Evolutionary conservation across 2,797 vertebrate genomes (phyloP), one percentile per base, ranked within the genome.

Genomic region (Kryptopterus vitreolus): DNA sequence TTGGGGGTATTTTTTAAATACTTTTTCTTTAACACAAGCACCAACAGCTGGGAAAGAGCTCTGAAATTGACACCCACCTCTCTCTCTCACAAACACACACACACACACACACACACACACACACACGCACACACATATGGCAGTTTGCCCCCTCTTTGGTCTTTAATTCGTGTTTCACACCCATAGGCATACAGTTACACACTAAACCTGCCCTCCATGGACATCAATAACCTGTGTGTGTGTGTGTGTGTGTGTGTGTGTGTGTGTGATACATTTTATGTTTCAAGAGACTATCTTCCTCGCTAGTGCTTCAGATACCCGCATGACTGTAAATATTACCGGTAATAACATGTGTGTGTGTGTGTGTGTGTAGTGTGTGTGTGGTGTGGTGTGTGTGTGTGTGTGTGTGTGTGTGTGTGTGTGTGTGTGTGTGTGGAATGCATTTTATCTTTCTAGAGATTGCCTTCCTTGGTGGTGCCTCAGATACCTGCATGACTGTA

Each of bases 371-470:
- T 43, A n/a, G 38, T 43, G 38, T 43, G 38, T 43, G 53, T 55
- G 53, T 8, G n/a, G n/a, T n/a, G n/a, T n/a, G n/a, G 16, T 55
- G 53, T 55, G 53, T 55, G 53, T 8, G 53, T n/a, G 53, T 55
- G 53, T 55, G 53, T 55, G 53, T 55, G 52, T 55, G 52, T 38
- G n/a, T n/a, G n/a, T n/a, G n/a, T n/a, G n/a, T n/a, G n/a, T n/a
- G n/a, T 9, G 38, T 9, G 10, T 43, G 38, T 43, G 38, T 43
- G 38, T 10, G 8, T 43, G 9, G 12, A 65, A 46, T 46, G 43
- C 43, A 18, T 68, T 43, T 68, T 69, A 69, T 69, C 66, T 69
- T 69, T 69, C 66, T 24, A 69, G 3, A 48, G 15, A 69, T 69
- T 69, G 48, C 43, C 66, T 69, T 24, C 66, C 66, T 16, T 13